Evolutionary conservation across 2,113 vertebrate genomes (phyloP), one percentile per base, ranked within the genome.

Genomic region (Castor canadensis): DNA sequence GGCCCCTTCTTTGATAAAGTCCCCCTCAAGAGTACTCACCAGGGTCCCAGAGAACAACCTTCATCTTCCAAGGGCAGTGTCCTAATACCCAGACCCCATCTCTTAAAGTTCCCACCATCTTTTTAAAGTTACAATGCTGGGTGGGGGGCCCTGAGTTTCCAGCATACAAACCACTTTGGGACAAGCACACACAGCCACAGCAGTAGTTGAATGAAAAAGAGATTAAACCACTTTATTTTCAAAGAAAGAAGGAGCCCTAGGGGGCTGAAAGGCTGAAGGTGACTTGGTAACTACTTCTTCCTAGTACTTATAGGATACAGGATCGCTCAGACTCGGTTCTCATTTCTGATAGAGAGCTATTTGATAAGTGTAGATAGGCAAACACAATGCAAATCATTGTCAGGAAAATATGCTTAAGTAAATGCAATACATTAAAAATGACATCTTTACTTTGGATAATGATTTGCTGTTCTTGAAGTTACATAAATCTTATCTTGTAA

Each of bases 331-430:
- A 28, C 56, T 71, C 49, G 35, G 26, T n/a, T 52, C 16, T 91
- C 26, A 62, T 89, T 82, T 91, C 60, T 73, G 49, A 45, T 43
- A 13, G 0, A 11, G 9, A 91, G 38, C 38, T 49, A 85, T 35
- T 86, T 24, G 30, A 95, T 92, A 82, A 84, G 6, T 8, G 62
- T 89, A 91, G n/a, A 89, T 6, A 89, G 94, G 22, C 38, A 96
- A 87, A 45, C 15, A 30, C 38, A 71, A 72, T 26, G 6, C 85
- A 94, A 67, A 64, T 79, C 47, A 40, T 91, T 81, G 52, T 66
- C 24, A 87, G 38, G 64, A 90, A 52, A 80, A 62, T 47, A 76
- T 62, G 67, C 20, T 80, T 81, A 73, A 32, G 54, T 83, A 91
- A 94, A 87, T 67, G 7, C 13, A 79, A 69, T 89, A 81, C 60